Evolutionary conservation across 2,888 invertebrate genomes (phyloP), one percentile per base, ranked within the genome.

Genomic region (Phengaris alcon): DNA sequence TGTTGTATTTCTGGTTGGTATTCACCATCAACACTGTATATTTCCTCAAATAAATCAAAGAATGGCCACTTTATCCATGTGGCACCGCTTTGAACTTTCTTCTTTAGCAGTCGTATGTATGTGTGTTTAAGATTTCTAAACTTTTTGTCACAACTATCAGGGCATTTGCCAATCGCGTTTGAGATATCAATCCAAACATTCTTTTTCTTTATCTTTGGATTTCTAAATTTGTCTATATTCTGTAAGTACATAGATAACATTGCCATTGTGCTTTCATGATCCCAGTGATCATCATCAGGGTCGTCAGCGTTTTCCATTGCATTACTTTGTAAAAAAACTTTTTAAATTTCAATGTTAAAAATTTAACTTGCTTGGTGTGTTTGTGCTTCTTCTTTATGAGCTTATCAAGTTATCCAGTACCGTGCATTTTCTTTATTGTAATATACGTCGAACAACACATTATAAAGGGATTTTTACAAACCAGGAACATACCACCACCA

Each of bases 121-220:
- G 93, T 93, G 79, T 89, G 88, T 81, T 93, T 93, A 68, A 93
- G 81, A 80, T 93, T 93, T 76, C 93, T 84, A 80, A 93, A 93
- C 79, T 93, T 93, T 78, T 91, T 93, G 78, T 93, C 92, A 80
- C 93, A 93, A 74, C 87, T 85, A 10, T 91, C 90, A 2, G 93
- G 90, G 3, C 87, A 85, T 81, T 91, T 90, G 0, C 90, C 90
- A 1, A 93, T 84, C 1, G 84, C 85, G 73, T 84, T 84, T 0
- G 87, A 84, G 52, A 93, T 90, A 10, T 91, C 90, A 0, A 86
- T 82, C 93, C 93, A 93, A 0, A 93, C 85, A 84, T 88, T 90
- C 77, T 91, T 93, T 82, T 93, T 93, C 74, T 87, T 91, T 1
- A 91, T 88, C 85, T 92, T 92, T 12, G 91, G 91, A 77, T 89